Conservation (phyloP, 1,140 invertebrate species). For the Bathynomus jamesi region DNA sequence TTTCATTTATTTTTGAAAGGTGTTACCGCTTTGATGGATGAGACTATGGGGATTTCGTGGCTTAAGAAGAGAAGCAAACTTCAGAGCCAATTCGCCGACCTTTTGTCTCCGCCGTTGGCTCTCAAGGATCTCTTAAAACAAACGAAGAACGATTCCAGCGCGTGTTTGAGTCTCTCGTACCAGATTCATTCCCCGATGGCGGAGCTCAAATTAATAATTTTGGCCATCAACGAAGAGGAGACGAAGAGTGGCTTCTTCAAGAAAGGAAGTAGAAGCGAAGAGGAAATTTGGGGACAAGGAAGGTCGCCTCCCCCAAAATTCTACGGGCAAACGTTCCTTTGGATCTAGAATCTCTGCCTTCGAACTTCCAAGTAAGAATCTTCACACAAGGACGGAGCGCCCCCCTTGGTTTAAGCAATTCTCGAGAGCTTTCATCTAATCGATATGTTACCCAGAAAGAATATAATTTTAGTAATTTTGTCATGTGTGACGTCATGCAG, state of each 20-base stretch:
- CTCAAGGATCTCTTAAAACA: not conserved
- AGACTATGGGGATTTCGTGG: not conserved
- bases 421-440: too few relatives aligned
- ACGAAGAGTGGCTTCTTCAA: not conserved
- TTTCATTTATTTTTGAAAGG: too few relatives aligned
- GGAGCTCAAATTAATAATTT: not conserved
- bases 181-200: not conserved
- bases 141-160: not conserved
- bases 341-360: not conserved
- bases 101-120: not conserved
- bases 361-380: not conserved
- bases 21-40: not conserved
- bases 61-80: not conserved
- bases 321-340: not conserved
- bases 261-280: not conserved
- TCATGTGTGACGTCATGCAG: too few relatives aligned
- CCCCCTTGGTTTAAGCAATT: too few relatives aligned
- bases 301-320: not conserved
- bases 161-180: not conserved
- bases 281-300: not conserved
- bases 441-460: too few relatives aligned
- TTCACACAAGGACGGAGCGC: too few relatives aligned
- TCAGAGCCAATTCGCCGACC: not conserved
- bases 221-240: too few relatives aligned
- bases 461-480: too few relatives aligned